Conservation (phyloP, 1,140 invertebrate genomes). For the Pseudomyrmex flavicornis region DNA sequence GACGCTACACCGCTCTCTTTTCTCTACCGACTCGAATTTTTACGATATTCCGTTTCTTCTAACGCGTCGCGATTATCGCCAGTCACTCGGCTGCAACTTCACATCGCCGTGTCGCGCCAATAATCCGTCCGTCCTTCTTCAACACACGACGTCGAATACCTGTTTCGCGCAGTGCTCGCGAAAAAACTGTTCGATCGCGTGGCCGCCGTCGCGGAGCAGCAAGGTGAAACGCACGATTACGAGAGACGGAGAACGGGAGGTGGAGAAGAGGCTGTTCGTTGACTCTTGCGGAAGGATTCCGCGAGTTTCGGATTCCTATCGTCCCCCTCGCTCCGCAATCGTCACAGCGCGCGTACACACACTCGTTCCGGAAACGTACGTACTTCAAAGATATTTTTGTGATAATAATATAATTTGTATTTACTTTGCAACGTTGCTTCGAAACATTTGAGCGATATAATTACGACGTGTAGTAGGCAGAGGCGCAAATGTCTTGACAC, state of each 20-base stretch:
- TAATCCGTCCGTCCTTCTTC: constrained; percentile 28
- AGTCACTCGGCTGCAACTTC: background rate
- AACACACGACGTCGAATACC: constrained; percentile 66
- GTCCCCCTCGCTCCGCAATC: constrained; percentile 23
- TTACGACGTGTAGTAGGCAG: no score
- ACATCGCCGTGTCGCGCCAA: constrained; percentile 33
- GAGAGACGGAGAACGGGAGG: background rate
- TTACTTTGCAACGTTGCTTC: no score
- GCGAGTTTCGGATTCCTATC: constrained; percentile 71
- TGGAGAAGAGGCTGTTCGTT: constrained; percentile 55
- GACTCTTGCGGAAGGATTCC: constrained; percentile 63
- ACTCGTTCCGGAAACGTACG: constrained; percentile 34
- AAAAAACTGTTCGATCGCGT: constrained; percentile 69
- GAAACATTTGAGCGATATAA: no score
- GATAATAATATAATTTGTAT: no score
- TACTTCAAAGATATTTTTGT: no score
- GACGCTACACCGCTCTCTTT: background rate
- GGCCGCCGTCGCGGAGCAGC: constrained; percentile 43
- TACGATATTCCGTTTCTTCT: constrained; percentile 40
- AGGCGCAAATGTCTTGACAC: no score
- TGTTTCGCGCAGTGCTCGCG: constrained; percentile 63
- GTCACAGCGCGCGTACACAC: constrained; percentile 60
- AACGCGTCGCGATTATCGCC: constrained; percentile 9
- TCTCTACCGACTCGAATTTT: constrained; percentile 29
- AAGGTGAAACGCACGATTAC: constrained; percentile 34